phyloP scores from a whole-genome alignment of 2,888 invertebrate genomes.

The Silvanus unidentatus region DNA sequence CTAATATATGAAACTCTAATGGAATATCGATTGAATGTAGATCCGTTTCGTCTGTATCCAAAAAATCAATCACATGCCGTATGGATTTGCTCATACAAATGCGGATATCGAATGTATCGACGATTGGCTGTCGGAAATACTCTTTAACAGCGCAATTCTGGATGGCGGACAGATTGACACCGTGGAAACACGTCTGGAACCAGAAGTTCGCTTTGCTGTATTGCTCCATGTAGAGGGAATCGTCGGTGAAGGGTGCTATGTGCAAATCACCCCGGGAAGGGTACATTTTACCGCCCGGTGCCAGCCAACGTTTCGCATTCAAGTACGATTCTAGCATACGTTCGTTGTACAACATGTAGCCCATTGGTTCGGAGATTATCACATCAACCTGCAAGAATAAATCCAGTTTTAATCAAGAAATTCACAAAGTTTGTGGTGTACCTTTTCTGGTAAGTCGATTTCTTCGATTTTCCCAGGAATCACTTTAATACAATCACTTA shows the following conservation, averaged over 20 bases:
- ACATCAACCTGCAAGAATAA: too few species aligned
- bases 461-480: constrained; percentile 98
- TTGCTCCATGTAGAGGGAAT: constrained; percentile 95
- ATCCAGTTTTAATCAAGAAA: too few species aligned
- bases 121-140: constrained; percentile 96
- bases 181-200: constrained; percentile 97
- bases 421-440: too few species aligned
- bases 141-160: constrained; percentile 92
- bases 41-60: constrained; percentile 86
- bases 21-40: constrained; percentile 94
- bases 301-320: constrained; percentile 97
- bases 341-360: constrained; percentile 99
- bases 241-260: constrained; percentile 96
- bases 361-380: constrained; percentile 99
- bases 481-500: constrained; percentile 82
- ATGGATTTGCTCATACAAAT: constrained; percentile 94
- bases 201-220: constrained; percentile 98
- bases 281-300: constrained; percentile 92
- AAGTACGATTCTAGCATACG: constrained; percentile 98
- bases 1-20: constrained; percentile 83
- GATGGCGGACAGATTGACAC: constrained; percentile 88
- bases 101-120: constrained; percentile 96
- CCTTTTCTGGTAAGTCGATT: constrained; percentile 86
- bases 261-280: constrained; percentile 95
- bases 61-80: constrained; percentile 90